These are phyloP conservation scores for Drosophila putrida DNA, from an alignment of 2,888 invertebrate species.

Conservation along the genomic window DNA sequence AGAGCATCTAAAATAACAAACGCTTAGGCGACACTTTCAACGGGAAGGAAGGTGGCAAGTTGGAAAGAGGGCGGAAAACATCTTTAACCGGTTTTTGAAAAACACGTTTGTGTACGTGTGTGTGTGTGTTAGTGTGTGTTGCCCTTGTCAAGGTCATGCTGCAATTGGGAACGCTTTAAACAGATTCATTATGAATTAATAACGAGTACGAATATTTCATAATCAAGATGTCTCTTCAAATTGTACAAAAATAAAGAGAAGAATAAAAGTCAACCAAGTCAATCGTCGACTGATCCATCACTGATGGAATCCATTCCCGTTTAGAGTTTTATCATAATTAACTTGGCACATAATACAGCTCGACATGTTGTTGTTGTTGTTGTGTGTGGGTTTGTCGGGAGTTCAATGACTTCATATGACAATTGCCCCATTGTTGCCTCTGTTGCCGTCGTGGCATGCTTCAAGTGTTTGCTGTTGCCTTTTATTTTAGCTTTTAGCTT, in stretches of 20 bases:
- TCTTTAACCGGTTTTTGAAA: conserved; percentile 62
- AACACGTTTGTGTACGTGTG: conserved; percentile 57
- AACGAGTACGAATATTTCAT: conserved; percentile 8
- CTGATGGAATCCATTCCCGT: not conserved
- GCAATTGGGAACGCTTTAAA: conserved; percentile 29
- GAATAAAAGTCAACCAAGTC: conserved; percentile 4
- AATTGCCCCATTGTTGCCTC: conserved; percentile 59
- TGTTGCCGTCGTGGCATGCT: conserved; percentile 38
- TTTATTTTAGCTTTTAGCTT: conserved; percentile 20
- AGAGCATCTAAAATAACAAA: conserved; percentile 48
- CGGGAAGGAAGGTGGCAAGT: not conserved
- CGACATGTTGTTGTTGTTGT: not conserved
- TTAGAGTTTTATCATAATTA: conserved; percentile 56
- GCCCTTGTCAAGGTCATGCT: conserved; percentile 72
- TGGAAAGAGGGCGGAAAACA: not conserved
- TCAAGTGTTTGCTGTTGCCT: conserved; percentile 33
- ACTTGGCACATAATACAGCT: conserved; percentile 48
- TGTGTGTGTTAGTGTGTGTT: conserved; percentile 40
- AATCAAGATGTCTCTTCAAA: conserved; percentile 17
- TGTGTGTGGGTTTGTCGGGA: conserved; percentile 13
- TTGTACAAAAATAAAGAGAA: not conserved
- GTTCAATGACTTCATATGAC: conserved; percentile 67
- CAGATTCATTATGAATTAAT: conserved; percentile 14
- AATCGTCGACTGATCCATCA: conserved; percentile 17
- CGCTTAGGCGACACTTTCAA: conserved; percentile 24